Base-by-base conservation (phyloP, 2,113 vertebrate genomes). In the Ranitomeya variabilis region DNA sequence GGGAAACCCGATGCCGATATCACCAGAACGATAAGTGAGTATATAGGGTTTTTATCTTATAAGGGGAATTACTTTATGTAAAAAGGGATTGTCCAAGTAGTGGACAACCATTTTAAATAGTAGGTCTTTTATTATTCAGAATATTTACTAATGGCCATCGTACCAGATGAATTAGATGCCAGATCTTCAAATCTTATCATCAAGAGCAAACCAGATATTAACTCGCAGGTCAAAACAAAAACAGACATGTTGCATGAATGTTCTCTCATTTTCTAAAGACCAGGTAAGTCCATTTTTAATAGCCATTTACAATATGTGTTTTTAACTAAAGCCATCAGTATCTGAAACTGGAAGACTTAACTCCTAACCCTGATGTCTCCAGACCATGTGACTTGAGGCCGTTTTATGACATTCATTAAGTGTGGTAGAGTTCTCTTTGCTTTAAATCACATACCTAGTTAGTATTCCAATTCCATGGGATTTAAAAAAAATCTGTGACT, bases 401-500 rank as follows among this genome's bases (percentile, higher is more conserved):
- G 9, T 69, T 77, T 88, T 57, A 88, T 85, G 85, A 79, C 60
- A 78, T 89, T 89, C 87, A 89, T 89, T 89, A 89, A 69, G 73
- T 67, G 45, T 79, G 73, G 60, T 89, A 78, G 60, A 85, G 31
- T 11, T 69, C 73, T 84, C 66, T 79, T 76, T 67, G 73, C 82
- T 89, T 85, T 78, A 67, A 89, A 89, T 85, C 81, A 89, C 81
- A 74, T 84, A 89, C 19, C 45, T 89, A 85, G 81, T 89, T 89
- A 89, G 87, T 85, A 89, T 89, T 89, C 81, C 52, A 89, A 79
- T 74, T 89, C 82, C 87, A 89, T 89, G 81, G 87, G 73, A 89
- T 89, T 84, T 69, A 77, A 84, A 89, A 84, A 89, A 84, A 89
- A 89, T 59, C 69, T 45, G 69, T 69, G 73, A 78, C 87, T 89